Evolutionary conservation across 2,888 invertebrate genomes (phyloP), one percentile per base, ranked within the genome.

Genomic region (Helicoverpa assulta): DNA sequence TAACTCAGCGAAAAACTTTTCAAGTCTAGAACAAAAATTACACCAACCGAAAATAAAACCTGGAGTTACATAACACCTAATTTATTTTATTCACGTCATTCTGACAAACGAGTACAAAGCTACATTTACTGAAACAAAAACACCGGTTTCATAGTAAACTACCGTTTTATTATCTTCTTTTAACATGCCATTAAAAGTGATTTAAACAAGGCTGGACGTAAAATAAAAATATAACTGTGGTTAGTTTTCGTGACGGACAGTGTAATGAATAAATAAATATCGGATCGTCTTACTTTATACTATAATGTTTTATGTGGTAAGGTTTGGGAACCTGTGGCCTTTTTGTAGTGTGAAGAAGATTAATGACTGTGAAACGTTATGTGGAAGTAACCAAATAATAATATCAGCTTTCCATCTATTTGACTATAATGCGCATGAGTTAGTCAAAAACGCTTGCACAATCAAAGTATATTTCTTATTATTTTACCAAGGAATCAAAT

Each of bases 151-250:
- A 69, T 60, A 70, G 65, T 75, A 73, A 47, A 67, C 65, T 65
- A 60, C 26, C 10, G 47, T 80, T 80, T 82, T 79, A 76, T 78
- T 80, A 82, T 62, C 68, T 76, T 51, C 63, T 55, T 80, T 85
- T 83, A 73, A 77, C 76, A 67, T 71, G 52, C 71, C 73, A 73
- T 81, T 76, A 84, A 83, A 83, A 76, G 53, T 79, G 81, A 82
- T 85, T 80, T 85, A 83, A 65, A 62, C 75, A 56, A 76, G 67
- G 67, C 51, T 66, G 55, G 19, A 19, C 26, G 55, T 77, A 68
- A 76, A 61, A 67, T 67, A 61, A 59, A 78, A 76, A 77, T 66
- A 73, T 55, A 73, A 73, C 59, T 66, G 65, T 3, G 78, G 73
- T 73, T 62, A 60, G 65, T 73, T 53, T 56, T 62, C 21, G 14